A percentile compares a stretch with the other conserved stretches of the same genome.
Conservation (phyloP, 2,797 vertebrate genomes). For the Gadopsis marmoratus region DNA sequence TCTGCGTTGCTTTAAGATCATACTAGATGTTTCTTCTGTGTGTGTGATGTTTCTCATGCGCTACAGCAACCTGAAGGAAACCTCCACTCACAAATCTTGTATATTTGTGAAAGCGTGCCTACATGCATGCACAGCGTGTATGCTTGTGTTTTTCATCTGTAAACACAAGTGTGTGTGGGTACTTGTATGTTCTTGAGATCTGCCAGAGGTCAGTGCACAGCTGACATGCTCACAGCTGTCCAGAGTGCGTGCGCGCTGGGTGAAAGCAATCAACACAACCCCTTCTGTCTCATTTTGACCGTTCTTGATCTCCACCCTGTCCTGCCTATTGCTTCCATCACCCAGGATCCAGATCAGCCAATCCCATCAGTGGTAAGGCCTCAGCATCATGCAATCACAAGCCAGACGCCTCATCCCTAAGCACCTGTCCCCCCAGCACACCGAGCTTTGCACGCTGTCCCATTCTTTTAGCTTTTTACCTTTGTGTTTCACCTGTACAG, state of each 20-base stretch:
- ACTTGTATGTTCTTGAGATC: conserved; percentile 21
- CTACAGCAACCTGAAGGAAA: conserved; percentile 29
- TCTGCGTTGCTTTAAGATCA: conserved; percentile 32
- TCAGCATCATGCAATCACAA: conserved; percentile 82
- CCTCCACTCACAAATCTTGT: conserved; percentile 40
- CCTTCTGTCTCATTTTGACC: conserved; percentile 82
- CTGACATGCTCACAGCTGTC: conserved; percentile 53
- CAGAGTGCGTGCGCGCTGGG: conserved; percentile 90
- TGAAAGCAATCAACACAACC: conserved; percentile 63
- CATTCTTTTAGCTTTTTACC: neutral
- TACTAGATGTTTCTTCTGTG: conserved; percentile 46
- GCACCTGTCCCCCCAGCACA: conserved; percentile 46
- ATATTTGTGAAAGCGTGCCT: conserved; percentile 30
- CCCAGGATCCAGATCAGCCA: conserved; percentile 99
- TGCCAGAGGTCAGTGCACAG: conserved; percentile 35
- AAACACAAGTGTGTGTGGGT: neutral
- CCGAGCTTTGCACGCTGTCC: conserved; percentile 65
- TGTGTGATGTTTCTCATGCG: conserved; percentile 39
- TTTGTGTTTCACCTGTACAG: neutral
- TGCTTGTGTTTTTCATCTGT: neutral
- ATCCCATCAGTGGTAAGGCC: conserved; percentile 98
- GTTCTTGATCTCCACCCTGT: conserved; percentile 87
- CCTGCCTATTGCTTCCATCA: conserved; percentile 91
- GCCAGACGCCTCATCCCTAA: conserved; percentile 48
- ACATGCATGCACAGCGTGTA: conserved; percentile 34